Conservation (phyloP, 2,113 vertebrate species). For the Anolis carolinensis region DNA sequence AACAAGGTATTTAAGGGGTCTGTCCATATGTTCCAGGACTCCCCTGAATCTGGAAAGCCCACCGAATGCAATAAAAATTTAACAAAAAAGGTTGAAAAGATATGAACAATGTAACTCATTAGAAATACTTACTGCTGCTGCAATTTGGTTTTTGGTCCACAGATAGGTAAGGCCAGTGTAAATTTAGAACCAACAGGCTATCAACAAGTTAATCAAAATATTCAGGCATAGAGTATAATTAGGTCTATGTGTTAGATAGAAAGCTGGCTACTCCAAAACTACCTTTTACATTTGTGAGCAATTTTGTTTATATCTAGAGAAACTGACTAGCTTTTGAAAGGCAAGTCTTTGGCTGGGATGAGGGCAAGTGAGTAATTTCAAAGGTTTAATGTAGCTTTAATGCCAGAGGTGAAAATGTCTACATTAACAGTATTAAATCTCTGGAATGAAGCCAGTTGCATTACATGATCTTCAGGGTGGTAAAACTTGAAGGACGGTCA, state of each 20-base stretch:
- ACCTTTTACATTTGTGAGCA: not conserved
- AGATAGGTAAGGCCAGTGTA: not conserved
- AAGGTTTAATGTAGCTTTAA: conserved; percentile 8
- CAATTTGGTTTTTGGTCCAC: not conserved
- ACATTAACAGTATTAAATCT: not conserved
- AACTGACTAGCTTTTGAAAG: not conserved
- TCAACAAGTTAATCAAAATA: not conserved
- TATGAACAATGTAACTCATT: not conserved
- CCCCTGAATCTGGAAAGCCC: not conserved
- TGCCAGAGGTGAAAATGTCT: conserved; percentile 7
- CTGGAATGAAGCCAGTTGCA: conserved; percentile 35
- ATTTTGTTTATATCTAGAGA: not conserved
- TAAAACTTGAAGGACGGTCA: conserved; percentile 52
- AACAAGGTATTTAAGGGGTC: too few species aligned
- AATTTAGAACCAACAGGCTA: not conserved
- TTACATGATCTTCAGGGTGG: conserved; percentile 25
- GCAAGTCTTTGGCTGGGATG: not conserved
- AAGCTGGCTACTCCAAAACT: not conserved
- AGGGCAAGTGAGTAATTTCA: not conserved
- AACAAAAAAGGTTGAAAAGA: not conserved
- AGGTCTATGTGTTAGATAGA: not conserved
- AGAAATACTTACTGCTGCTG: not conserved
- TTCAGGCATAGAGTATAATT: not conserved
- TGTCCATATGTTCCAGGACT: not conserved
- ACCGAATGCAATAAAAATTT: too few species aligned